Evolutionary conservation across 64 coral and sea anemone genomes (phyloP).

Genomic region (Actinia equina): DNA sequence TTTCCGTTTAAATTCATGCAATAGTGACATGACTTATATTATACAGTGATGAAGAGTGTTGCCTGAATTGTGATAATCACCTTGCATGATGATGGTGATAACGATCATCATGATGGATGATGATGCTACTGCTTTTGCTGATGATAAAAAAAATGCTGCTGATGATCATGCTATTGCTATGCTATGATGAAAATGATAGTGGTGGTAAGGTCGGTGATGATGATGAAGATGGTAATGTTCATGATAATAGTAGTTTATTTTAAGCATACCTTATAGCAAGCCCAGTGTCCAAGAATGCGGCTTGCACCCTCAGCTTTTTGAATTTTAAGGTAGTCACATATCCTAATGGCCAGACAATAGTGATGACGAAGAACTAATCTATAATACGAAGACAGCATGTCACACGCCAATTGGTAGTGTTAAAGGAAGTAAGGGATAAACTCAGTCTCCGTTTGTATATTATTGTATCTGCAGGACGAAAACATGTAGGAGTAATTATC

Average conservation of each 20-base stretch:
- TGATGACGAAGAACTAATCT: slow-evolving; percentile 90
- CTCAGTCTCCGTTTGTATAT: too few species aligned
- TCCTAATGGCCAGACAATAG: slow-evolving; percentile 87
- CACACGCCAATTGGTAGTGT: too few species aligned
- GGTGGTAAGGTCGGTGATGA: not conserved
- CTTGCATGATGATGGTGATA: not conserved
- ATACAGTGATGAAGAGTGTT: too few species aligned
- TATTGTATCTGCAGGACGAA: too few species aligned
- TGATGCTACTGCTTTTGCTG: not conserved
- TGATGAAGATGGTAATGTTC: not conserved
- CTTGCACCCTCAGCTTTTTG: slow-evolving; percentile 88
- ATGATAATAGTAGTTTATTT: not conserved
- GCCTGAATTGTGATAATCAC: not conserved
- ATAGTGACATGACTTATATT: too few species aligned
- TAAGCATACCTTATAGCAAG: slow-evolving; percentile 79
- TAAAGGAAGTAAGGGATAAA: too few species aligned
- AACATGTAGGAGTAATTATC: too few species aligned
- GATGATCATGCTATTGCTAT: too few species aligned
- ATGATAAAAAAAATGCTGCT: not conserved
- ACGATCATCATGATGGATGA: too few species aligned
- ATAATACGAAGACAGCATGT: not conserved
- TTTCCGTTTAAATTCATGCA: too few species aligned
- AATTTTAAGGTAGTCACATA: slow-evolving; percentile 93
- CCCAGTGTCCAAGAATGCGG: slow-evolving; percentile 97
- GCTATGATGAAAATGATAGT: too few species aligned